Evolutionary conservation across 2,113 vertebrate species (phyloP), one percentile per base, ranked within the genome.

Genomic region (Poeciliopsis prolifica): DNA sequence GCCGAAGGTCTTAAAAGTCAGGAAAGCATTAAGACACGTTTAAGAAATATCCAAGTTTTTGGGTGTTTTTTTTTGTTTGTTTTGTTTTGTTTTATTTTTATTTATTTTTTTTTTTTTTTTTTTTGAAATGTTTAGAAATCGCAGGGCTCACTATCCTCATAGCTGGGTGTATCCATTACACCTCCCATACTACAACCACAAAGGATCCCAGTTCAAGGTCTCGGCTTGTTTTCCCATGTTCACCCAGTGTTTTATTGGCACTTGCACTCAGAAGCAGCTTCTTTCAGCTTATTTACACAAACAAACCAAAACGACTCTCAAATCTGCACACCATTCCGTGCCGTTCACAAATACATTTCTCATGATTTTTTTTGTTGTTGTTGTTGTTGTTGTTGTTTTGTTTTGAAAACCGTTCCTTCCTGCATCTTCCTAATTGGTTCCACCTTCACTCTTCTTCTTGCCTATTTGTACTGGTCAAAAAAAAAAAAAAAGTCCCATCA

Each of bases 191-290:
- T 83, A 82, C 81, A 67, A 84, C 74, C 28, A 64, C 14, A 29
- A 74, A 40, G 77, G 35, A 66, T 77, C 70, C 58, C 40, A 3
- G 28, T 64, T 79, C 72, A 24, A 75, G 40, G 67, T 78, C 61
- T 48, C 61, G 40, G 42, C 61, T 61, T 77, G 75, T 82, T 68
- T 85, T 83, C 81, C 79, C 82, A 81, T 74, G 61, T 75, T 65
- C 26, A 65, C 82, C 82, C 61, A n/a, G 80, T 37, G 74, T 74
- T 86, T 86, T 74, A 88, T 58, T 82, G 73, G 77, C 29, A 42
- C n/a, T 72, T 67, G 61, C 61, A 82, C 61, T 29, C 48, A 62
- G 68, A 79, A 80, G 58, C 64, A 62, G 33, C 26, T 61, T 80
- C 74, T 80, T 78, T 29, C 3, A 54, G 17, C 51, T 58, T n/a